Conservation (phyloP, 64 coral and sea anemone genomes). For the Orbicella faveolata region DNA sequence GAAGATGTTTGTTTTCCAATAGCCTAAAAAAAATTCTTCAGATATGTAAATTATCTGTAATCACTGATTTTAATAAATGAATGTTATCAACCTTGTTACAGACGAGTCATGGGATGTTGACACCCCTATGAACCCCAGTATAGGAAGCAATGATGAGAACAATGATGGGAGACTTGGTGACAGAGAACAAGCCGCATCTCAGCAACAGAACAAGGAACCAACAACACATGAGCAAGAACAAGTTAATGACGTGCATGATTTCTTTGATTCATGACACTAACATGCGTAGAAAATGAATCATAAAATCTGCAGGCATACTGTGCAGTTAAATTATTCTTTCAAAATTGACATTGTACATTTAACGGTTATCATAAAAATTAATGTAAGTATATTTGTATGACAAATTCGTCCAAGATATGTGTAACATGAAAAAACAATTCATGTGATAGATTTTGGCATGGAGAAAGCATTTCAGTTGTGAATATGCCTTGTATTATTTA, state of each 20-base stretch:
- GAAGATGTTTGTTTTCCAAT: no score
- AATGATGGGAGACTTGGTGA: not conserved
- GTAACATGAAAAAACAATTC: no score
- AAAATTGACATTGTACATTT: not conserved
- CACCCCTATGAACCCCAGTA: not conserved
- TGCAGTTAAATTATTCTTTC: not conserved
- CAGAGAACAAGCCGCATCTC: not conserved
- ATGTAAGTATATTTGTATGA: no score
- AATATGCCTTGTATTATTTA: no score
- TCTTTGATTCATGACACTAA: slow-evolving; percentile 58
- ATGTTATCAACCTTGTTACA: not conserved
- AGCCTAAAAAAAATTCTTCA: no score
- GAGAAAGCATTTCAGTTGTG: no score
- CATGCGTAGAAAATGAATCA: not conserved
- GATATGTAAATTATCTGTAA: no score
- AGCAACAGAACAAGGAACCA: not conserved
- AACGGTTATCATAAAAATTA: no score
- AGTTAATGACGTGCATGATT: slow-evolving; percentile 41
- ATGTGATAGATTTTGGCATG: no score
- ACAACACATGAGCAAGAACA: slow-evolving; percentile 25
- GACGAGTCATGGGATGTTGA: slow-evolving; percentile 34
- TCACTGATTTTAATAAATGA: not conserved
- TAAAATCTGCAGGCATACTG: not conserved
- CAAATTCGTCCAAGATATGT: no score
- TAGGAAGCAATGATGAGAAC: slow-evolving; percentile 1